Percentiles rank a stretch among this genome's conserved stretches.
phyloP scores from a whole-genome alignment of 2,113 vertebrate genomes.

The Strigops habroptila region DNA sequence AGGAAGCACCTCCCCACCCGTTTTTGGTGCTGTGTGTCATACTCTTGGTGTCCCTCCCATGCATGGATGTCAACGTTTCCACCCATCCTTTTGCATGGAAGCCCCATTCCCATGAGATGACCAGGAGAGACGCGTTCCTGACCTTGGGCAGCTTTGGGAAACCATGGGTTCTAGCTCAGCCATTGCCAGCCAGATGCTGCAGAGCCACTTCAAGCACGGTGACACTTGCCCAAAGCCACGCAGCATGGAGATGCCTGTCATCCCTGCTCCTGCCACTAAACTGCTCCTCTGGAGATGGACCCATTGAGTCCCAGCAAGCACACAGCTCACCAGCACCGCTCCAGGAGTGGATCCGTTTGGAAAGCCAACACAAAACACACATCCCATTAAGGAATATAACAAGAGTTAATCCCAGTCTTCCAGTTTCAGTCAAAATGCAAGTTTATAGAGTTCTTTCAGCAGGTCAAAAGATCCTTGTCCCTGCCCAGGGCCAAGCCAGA shows the following conservation, averaged over 20 bases:
- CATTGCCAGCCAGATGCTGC: neutral
- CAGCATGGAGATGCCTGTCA: neutral
- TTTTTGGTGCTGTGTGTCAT: neutral
- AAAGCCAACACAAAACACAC: neutral
- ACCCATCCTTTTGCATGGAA: neutral
- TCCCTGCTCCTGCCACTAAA: neutral
- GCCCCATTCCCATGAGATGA: neutral
- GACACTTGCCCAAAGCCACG: neutral
- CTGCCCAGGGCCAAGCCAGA: neutral
- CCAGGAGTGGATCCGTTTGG: neutral
- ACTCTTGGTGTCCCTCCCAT: neutral
- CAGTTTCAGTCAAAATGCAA: neutral
- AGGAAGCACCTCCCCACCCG: neutral
- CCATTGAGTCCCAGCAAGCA: neutral
- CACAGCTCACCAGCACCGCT: neutral
- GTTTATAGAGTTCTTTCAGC: neutral
- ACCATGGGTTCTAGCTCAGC: neutral
- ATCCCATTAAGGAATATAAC: neutral
- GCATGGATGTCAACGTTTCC: neutral
- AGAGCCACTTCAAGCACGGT: neutral
- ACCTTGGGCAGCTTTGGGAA: neutral
- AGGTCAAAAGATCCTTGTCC: neutral
- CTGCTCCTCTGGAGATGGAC: neutral
- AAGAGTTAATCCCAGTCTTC: neutral
- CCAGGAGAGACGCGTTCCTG: fast-evolving